Percentiles rank a stretch among this genome's conserved stretches.
Conservation (phyloP, 2,888 invertebrate genomes). For the Cartodere bifasciata region DNA sequence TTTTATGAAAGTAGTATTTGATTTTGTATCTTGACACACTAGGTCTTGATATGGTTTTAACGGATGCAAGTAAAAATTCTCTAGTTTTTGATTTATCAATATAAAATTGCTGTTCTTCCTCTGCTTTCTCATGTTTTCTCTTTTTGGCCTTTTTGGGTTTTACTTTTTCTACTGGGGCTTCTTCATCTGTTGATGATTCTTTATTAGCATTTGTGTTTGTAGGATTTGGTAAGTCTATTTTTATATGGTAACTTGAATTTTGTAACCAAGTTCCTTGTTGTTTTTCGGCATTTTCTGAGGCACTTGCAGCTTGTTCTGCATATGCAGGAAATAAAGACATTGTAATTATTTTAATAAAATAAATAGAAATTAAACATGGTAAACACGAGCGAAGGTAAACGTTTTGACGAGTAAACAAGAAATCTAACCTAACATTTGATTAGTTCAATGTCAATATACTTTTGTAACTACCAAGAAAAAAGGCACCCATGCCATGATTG, state of each 20-base stretch:
- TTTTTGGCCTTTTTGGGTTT: conserved; percentile 4
- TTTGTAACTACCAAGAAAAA: too few species aligned
- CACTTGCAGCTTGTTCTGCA: conserved; percentile 22
- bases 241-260: conserved; percentile 38
- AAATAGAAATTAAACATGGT: too few species aligned
- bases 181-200: conserved; percentile 7
- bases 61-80: conserved; percentile 44
- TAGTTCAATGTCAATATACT: too few species aligned
- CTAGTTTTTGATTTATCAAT: conserved; percentile 32
- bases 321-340: conserved; percentile 40
- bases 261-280: conserved; percentile 24
- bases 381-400: too few species aligned
- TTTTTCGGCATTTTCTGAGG: conserved; percentile 11
- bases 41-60: conserved; percentile 50
- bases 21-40: conserved; percentile 44
- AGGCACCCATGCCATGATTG: too few species aligned
- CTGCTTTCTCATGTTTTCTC: conserved; percentile 10
- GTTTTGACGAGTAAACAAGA: too few species aligned
- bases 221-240: conserved; percentile 18
- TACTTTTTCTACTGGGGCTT: neutral
- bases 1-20: conserved; percentile 19
- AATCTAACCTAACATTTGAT: too few species aligned
- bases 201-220: neutral
- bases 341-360: conserved; percentile 8
- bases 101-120: conserved; percentile 16